Evolutionary conservation across 2,113 vertebrate genomes (phyloP).

Genomic region (Aythya baeri): DNA sequence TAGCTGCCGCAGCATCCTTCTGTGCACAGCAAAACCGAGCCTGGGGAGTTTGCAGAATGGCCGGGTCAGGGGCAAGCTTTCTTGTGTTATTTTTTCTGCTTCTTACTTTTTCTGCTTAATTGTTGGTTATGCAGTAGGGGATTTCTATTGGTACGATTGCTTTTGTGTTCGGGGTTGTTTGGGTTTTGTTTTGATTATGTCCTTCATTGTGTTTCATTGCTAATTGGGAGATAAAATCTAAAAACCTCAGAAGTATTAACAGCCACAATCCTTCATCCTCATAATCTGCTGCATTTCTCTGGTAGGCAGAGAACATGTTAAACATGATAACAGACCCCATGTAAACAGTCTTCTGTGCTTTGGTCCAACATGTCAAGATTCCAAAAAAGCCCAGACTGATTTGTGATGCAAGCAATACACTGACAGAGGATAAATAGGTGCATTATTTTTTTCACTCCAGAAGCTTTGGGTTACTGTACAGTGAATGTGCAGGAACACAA

Average conservation of each 20-base stretch:
- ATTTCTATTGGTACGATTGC: background rate
- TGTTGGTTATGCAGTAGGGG: background rate
- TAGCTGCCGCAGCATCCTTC: background rate
- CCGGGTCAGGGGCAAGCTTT: background rate
- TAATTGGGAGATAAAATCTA: background rate
- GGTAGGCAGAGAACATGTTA: background rate
- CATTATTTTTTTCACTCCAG: background rate
- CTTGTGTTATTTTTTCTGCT: no score
- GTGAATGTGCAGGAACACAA: background rate
- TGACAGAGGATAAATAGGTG: background rate
- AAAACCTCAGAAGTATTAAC: background rate
- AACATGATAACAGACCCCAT: background rate
- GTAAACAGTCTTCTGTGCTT: background rate
- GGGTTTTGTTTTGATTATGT: background rate
- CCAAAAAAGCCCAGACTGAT: background rate
- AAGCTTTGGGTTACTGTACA: background rate
- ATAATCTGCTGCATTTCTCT: background rate
- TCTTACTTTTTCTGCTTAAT: background rate
- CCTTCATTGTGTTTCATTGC: background rate
- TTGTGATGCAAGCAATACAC: background rate
- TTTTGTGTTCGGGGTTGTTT: background rate
- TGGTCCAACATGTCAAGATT: background rate
- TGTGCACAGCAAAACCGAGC: accelerated
- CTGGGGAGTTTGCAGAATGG: accelerated
- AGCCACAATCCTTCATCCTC: background rate